Base-by-base conservation (phyloP, 2,113 vertebrate genomes). In the Perca schrenkii region DNA sequence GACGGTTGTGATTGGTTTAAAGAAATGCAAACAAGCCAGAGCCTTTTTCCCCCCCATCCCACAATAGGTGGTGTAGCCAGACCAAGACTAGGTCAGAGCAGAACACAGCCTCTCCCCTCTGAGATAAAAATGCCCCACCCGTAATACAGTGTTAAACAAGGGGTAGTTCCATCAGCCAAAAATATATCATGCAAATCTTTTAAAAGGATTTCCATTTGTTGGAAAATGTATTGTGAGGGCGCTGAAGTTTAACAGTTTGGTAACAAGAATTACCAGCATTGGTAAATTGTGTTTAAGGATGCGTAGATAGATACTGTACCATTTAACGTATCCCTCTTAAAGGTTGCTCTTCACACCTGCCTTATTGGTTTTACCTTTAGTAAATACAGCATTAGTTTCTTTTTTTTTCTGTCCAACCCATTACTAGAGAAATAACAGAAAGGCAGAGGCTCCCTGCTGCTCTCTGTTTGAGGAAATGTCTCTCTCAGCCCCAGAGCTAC, bases 91-190 rank as follows among this genome's bases (percentile, higher is more conserved):
- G 71, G 60, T 84, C 80, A 73, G 28, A 74, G 52, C 28, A 49
- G 62, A 82, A 14, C 58, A 61, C 63, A 67, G 19, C 58, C 63
- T 46, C 71, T 71, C 64, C 58, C 73, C 76, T 12, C 60, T 75
- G 52, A 74, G 83, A 86, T 77, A 74, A 16, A 53, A 68, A 63
- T 28, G 54, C 61, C 63, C 54, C 36, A 13, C 63, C 14, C 34
- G 28, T 72, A 62, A 67, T 66, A 46, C 68, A 65, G 73, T 63
- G 34, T 77, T 77, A 84, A 77, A 77, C 49, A 87, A 60, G 47
- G 16, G 13, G 8, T 8, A 22, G 81, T 57, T 58, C 67, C 19
- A 34, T 21, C 2, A 1, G 4, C 8, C 25, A 40, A 25, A 82
- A 57, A n/a, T 31, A 31, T 31, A 56, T 46, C 36, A 8, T 47